phyloP scores from a whole-genome alignment of 2,888 invertebrate species.

The Craniophora ligustri region DNA sequence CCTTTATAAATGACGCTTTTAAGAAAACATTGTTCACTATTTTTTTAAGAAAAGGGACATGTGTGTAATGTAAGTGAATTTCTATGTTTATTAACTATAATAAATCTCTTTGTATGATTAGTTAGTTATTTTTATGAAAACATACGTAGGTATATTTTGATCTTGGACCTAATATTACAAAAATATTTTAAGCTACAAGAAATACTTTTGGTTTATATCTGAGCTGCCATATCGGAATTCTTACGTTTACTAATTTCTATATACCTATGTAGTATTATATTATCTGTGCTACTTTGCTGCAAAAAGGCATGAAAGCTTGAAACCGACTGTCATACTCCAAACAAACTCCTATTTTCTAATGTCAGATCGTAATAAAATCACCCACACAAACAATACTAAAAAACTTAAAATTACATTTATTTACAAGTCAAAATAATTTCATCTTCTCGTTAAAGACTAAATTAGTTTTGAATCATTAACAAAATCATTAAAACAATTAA shows the following conservation, averaged over 20 bases:
- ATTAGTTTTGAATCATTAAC: conserved; percentile 11
- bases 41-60: conserved; percentile 18
- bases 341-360: conserved; percentile 2
- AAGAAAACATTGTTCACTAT: conserved; percentile 31
- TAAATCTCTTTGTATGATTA: conserved; percentile 1
- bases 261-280: too few relatives aligned
- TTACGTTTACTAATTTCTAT: neutral
- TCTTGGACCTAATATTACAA: neutral
- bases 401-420: conserved; percentile 25
- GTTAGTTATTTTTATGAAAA: conserved; percentile 7
- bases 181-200: neutral
- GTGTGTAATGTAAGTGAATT: neutral
- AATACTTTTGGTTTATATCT: neutral
- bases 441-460: conserved; percentile 4
- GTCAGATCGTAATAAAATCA: neutral
- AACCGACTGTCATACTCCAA: neutral
- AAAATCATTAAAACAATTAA: conserved; percentile 30
- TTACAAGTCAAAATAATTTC: conserved; percentile 27
- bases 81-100: conserved; percentile 5
- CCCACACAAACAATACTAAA: conserved; percentile 12
- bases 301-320: neutral
- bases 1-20: conserved; percentile 16
- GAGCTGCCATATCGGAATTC: neutral
- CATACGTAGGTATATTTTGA: too few relatives aligned
- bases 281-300: too few relatives aligned